Conservation (phyloP, 2,888 invertebrate species). For the Spialia ferax region DNA sequence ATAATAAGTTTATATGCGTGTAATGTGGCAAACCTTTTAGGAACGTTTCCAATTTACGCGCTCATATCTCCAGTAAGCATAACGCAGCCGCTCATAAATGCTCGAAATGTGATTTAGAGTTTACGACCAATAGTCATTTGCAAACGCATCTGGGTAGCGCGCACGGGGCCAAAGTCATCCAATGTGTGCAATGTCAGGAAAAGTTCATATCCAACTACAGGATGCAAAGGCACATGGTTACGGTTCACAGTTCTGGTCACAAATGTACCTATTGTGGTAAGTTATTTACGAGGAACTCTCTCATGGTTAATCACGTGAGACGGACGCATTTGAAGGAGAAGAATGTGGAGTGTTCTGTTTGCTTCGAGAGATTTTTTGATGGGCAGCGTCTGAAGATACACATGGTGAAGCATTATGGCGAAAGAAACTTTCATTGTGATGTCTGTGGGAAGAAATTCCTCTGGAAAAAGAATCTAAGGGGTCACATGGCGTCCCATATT, state of each 20-base stretch:
- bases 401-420: constrained; percentile 79
- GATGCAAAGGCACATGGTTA: constrained; percentile 65
- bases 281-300: constrained; percentile 66
- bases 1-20: constrained; percentile 67
- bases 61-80: constrained; percentile 62
- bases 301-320: constrained; percentile 67
- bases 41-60: constrained; percentile 65
- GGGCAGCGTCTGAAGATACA: constrained; percentile 68
- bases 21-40: constrained; percentile 68
- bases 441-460: constrained; percentile 85
- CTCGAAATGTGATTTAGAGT: constrained; percentile 56
- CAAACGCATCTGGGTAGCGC: constrained; percentile 61
- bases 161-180: constrained; percentile 61
- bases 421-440: constrained; percentile 84
- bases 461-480: constrained; percentile 85
- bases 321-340: constrained; percentile 72
- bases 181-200: constrained; percentile 66
- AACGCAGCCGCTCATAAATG: constrained; percentile 60
- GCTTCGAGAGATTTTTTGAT: constrained; percentile 69
- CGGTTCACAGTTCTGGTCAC: constrained; percentile 63
- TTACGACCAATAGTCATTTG: constrained; percentile 56
- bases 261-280: constrained; percentile 67
- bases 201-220: constrained; percentile 65
- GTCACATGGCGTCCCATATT: constrained; percentile 76
- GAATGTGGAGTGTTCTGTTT: constrained; percentile 67